phyloP scores from a whole-genome alignment of 2,888 invertebrate genomes.

The Cheilosia impressa region DNA sequence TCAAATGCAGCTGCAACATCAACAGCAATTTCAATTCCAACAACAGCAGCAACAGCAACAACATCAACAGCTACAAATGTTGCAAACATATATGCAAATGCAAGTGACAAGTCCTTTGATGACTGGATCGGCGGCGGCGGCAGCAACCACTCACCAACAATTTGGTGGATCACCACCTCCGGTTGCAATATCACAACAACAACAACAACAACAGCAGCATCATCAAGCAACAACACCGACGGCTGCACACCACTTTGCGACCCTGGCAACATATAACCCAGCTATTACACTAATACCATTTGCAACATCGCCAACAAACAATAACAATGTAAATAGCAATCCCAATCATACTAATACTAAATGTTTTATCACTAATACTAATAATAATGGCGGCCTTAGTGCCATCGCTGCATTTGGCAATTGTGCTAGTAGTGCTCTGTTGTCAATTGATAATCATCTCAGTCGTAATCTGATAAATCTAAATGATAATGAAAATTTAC shows the following conservation, averaged over 20 bases:
- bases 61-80: slow-evolving; percentile 81
- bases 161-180: slow-evolving; percentile 72
- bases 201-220: slow-evolving; percentile 74
- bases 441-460: slow-evolving; percentile 73
- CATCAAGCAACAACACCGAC: slow-evolving; percentile 57
- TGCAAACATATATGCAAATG: slow-evolving; percentile 82
- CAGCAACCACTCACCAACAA: slow-evolving; percentile 79
- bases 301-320: slow-evolving; percentile 78
- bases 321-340: slow-evolving; percentile 83
- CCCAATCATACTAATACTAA: slow-evolving; percentile 83
- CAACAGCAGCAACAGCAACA: slow-evolving; percentile 81
- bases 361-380: slow-evolving; percentile 77
- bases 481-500: slow-evolving; percentile 36
- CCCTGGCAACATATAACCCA: slow-evolving; percentile 78
- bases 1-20: slow-evolving; percentile 78
- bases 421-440: slow-evolving; percentile 77
- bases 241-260: slow-evolving; percentile 77
- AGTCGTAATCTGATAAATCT: slow-evolving; percentile 62
- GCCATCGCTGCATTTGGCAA: slow-evolving; percentile 80
- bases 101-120: slow-evolving; percentile 80
- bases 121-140: slow-evolving; percentile 75
- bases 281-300: slow-evolving; percentile 80
- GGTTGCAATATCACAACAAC: slow-evolving; percentile 65
- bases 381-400: slow-evolving; percentile 62
- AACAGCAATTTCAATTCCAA: slow-evolving; percentile 76